Conservation (phyloP, 2,113 vertebrate species). For the Astatotilapia flaviijosephi region DNA sequence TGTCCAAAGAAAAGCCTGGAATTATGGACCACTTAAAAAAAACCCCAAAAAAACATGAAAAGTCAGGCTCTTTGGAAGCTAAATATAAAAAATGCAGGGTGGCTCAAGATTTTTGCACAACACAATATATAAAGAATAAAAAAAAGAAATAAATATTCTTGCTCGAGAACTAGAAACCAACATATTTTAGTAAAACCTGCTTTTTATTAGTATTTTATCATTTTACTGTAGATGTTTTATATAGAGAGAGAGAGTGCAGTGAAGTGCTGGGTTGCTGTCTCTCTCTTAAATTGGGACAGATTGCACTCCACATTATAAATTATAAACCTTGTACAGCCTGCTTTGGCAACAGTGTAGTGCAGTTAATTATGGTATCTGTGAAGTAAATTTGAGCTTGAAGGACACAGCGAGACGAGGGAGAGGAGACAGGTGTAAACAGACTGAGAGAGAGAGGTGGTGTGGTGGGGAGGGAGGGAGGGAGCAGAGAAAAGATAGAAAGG, state of each 20-base stretch:
- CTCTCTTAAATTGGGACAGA: neutral
- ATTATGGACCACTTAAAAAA: neutral
- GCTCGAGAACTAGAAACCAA: neutral
- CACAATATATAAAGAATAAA: neutral
- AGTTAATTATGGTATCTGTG: neutral
- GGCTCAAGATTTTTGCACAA: neutral
- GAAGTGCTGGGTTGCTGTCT: neutral
- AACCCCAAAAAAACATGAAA: neutral
- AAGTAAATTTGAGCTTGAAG: neutral
- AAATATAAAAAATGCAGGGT: neutral
- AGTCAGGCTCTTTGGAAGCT: neutral
- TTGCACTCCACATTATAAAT: neutral
- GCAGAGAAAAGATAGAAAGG: neutral
- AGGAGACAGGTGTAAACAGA: neutral
- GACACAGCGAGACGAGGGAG: neutral
- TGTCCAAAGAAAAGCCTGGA: neutral
- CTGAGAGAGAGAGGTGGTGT: neutral
- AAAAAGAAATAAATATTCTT: neutral
- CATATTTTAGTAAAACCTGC: neutral
- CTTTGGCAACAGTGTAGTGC: neutral
- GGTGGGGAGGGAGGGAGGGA: neutral
- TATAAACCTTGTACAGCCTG: neutral
- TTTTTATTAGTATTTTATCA: neutral
- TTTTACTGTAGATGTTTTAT: accelerated
- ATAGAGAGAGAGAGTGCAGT: accelerated